These are phyloP conservation scores for Petaurus breviceps DNA, from an alignment of 2,113 vertebrate genomes.

Conservation along the genomic window DNA sequence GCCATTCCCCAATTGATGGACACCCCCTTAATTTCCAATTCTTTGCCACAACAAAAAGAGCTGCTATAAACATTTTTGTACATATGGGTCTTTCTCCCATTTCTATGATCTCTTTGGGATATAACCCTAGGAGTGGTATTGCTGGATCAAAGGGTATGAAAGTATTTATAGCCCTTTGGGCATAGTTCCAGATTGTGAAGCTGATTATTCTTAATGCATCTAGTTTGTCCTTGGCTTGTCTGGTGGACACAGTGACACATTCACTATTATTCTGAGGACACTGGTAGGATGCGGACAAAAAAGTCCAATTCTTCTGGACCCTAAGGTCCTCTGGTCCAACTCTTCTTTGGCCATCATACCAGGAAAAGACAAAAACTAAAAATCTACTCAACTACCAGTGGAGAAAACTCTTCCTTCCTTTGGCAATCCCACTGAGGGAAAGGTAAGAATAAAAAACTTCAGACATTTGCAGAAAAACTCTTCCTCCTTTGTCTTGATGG, in stretches of 20 bases:
- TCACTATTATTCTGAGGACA: neutral
- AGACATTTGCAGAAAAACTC: neutral
- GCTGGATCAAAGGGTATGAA: too few relatives aligned
- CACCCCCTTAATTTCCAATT: too few relatives aligned
- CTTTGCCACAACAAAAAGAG: too few relatives aligned
- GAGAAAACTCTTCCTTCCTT: neutral
- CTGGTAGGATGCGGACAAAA: neutral
- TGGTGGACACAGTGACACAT: neutral
- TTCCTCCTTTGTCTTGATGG: neutral
- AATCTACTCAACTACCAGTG: neutral
- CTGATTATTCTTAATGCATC: neutral
- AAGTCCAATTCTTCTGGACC: neutral
- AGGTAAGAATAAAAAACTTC: neutral
- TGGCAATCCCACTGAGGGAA: neutral
- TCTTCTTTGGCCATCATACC: neutral
- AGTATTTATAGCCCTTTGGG: too few relatives aligned
- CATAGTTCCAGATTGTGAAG: too few relatives aligned
- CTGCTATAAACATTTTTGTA: too few relatives aligned
- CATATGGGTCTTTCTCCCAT: too few relatives aligned
- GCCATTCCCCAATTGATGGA: too few relatives aligned
- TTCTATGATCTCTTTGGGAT: too few relatives aligned
- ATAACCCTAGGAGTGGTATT: too few relatives aligned
- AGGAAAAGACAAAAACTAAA: neutral
- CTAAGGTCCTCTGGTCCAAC: neutral
- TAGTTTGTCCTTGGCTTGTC: neutral